Evolutionary conservation across 2,113 vertebrate genomes (phyloP), one percentile per base, ranked within the genome.

Genomic region (Triplophysa siluroides): DNA sequence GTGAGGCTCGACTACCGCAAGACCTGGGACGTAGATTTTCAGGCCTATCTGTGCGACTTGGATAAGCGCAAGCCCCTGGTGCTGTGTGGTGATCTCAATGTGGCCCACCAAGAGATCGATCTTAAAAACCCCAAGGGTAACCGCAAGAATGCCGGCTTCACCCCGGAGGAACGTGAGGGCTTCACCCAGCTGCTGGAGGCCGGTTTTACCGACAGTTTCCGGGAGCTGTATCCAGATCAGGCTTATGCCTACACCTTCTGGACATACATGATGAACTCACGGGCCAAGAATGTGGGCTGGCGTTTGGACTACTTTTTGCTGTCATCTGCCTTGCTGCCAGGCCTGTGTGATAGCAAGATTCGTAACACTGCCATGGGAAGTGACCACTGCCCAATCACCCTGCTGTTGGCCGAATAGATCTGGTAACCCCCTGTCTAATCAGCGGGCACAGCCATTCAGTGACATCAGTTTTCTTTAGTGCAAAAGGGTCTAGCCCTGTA

Each of bases 211-310:
- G 96, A 97, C 88, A 95, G 93, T 85, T 98, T 97, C 86, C 92
- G 96, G 0, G 91, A 96, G 81, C 91, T 97, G 1, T 96, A 97
- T 88, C 95, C 96, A 0, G 88, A 92, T 19, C 92, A 92, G 8
- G 79, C 91, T 71, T 83, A 93, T 29, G 96, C 96, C 45, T 98
- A 96, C 77, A 95, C 94, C 82, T 98, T 97, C 90, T 98, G 96
- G 96, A 97, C 96, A 79, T 97, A 96, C 88, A 96, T 97, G 95
- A 96, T 96, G 94, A 96, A 95, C 43, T 68, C 94, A 16, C 91
- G 95, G 11, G 72, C 89, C 10, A 96, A 96, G 88, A 97, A 98
- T 1, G 95, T 97, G 76, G 95, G 96, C 60, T 98, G 96, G 96
- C 90, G 95, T 71, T 94, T 98, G 6, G 96, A 98, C 86, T 98